A percentile compares a stretch with the other conserved stretches of the same genome.
Conservation (phyloP, 2,888 invertebrate genomes). For the Candidula unifasciata region DNA sequence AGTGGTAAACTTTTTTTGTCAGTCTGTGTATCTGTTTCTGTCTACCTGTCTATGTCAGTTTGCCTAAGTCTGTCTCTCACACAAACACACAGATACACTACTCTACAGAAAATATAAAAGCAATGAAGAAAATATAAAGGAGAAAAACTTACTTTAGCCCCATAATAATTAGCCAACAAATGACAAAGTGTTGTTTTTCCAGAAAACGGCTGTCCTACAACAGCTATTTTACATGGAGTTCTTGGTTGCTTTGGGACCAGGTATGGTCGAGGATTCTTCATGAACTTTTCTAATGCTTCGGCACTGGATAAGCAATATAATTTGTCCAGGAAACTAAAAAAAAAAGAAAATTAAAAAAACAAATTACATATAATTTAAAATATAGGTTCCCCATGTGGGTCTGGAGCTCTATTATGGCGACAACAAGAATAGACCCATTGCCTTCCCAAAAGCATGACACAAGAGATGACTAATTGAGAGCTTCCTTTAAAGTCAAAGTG, state of each 20-base stretch:
- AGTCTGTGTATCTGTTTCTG: no score
- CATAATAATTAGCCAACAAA: constrained; percentile 75
- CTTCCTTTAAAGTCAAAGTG: no score
- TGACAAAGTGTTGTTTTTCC: constrained; percentile 76
- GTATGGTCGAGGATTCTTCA: constrained; percentile 77
- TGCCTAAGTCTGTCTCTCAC: no score
- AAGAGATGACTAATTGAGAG: no score
- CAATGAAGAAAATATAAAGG: not conserved
- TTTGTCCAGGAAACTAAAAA: constrained; percentile 77
- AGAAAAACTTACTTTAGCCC: constrained; percentile 69
- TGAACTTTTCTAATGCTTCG: constrained; percentile 75
- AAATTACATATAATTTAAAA: not conserved
- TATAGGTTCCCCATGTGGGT: not conserved
- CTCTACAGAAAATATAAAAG: not conserved
- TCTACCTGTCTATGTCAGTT: no score
- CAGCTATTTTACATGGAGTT: constrained; percentile 76
- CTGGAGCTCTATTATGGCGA: no score
- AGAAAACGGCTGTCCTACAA: constrained; percentile 74
- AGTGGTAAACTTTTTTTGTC: no score
- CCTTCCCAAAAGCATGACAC: no score
- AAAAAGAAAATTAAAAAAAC: not conserved
- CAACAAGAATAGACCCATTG: no score
- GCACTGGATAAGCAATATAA: constrained; percentile 76
- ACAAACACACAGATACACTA: not conserved
- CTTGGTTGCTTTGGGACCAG: constrained; percentile 76